Evolutionary conservation across 2,888 invertebrate genomes (phyloP), one percentile per base, ranked within the genome.

Genomic region (Lycaena phlaeas): DNA sequence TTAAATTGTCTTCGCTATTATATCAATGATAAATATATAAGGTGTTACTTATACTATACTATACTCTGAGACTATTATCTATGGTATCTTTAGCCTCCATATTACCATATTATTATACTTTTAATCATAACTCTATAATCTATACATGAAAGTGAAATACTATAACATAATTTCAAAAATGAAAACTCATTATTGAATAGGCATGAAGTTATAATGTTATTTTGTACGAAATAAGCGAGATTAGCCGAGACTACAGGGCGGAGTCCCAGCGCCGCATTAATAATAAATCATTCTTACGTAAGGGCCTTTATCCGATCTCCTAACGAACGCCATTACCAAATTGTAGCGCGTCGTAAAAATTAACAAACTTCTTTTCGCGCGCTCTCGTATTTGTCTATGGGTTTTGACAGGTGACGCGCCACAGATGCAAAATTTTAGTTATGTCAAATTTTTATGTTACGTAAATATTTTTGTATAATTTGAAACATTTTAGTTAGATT

Each of bases 241-340:
- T 48, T 42, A 44, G 44, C 40, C 41, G 42, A 41, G 41, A 22
- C 43, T 40, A 46, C 46, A 49, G 48, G 37, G 44, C 18, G 44
- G 28, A 31, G 40, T 43, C 38, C 29, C 40, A 37, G 44, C 39
- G 50, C 45, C 43, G 50, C 48, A 46, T 51, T 48, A 46, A 51
- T 51, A 51, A 50, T 50, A 50, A 48, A 51, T 48, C 46, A 44
- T 46, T 36, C 18, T 12, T 34, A 22, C 34, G 12, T 22, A 22
- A 34, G 34, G 22, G 2, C 5, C 18, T 18, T n/a, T n/a, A n/a
- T 4, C 22, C 22, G 6, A 5, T 22, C 7, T 22, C 22, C 34
- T 18, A 34, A 34, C 18, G 34, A 18, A 14, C 7, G 5, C 34
- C 34, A 34, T 34, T 12, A 9, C 34, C 34, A 12, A 34, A 34